Evolutionary conservation across 2,113 vertebrate genomes (phyloP), one percentile per base, ranked within the genome.

Genomic region (Speoplatyrhinus poulsoni): DNA sequence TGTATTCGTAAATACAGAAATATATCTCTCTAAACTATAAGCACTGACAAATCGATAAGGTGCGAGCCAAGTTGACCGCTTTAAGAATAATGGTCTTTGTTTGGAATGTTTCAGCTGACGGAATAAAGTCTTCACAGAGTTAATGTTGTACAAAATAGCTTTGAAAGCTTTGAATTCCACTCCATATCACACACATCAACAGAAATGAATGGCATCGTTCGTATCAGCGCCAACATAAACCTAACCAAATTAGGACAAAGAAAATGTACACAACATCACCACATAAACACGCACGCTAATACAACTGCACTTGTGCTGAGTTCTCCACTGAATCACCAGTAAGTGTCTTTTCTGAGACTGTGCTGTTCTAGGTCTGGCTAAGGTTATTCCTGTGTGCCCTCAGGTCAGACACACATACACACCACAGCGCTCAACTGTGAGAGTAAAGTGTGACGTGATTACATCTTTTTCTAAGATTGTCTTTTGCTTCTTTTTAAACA

Each of bases 391-490:
- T 74, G 76, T 77, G 82, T 80, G 86, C 76, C 76, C 69, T 79
- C 76, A 81, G 69, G 80, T 78, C 46, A 66, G 58, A 15, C 60
- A 47, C 17, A 68, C 73, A 49, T 68, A 60, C 74, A 64, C 68
- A 65, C 76, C 61, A 75, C 71, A 87, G 73, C 73, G 79, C 81
- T 26, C 81, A 82, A 82, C 76, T 81, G 81, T 46, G 79, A 81
- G 82, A 85, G 88, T 89, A 88, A 90, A 86, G 84, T 88, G 86
- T 81, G 87, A 89, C 82, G 81, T 46, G 55, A 77, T 90, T 54
- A 88, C 89, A 84, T 87, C 83, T 86, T 87, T 81, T 85, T 88
- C 74, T 76, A 89, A 86, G 92, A 93, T 93, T 93, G 92, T 93
- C 92, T 93, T 90, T 90, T 91, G 91, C 90, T 86, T 90, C 80